Conservation (phyloP, 2,113 vertebrate genomes). For the Numida meleagris region DNA sequence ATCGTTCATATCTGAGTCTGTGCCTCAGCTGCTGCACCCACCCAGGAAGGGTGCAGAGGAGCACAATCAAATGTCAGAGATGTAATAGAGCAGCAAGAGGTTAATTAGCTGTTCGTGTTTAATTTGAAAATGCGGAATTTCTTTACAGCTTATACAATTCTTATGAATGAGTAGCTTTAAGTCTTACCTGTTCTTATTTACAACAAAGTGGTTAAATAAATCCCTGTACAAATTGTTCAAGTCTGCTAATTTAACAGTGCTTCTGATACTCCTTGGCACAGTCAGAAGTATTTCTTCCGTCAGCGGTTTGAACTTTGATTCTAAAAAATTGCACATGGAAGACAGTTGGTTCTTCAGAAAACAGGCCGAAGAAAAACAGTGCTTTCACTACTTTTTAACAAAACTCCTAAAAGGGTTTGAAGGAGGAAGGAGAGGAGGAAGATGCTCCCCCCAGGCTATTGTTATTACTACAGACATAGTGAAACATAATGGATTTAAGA, state of each 20-base stretch:
- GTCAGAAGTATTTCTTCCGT: not conserved
- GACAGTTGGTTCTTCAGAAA: not conserved
- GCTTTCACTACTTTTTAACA: not conserved
- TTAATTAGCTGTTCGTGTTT: not conserved
- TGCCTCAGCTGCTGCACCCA: no score
- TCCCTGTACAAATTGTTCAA: not conserved
- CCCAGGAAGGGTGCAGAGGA: not conserved
- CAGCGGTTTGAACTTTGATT: not conserved
- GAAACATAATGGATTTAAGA: not conserved
- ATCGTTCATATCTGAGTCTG: no score
- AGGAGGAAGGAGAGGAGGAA: not conserved
- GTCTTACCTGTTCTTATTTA: constrained; percentile 27
- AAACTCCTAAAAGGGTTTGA: not conserved
- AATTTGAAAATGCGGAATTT: not conserved
- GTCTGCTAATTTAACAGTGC: constrained; percentile 5
- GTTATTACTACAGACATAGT: not conserved
- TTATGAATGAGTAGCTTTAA: not conserved
- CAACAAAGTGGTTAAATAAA: constrained; percentile 1
- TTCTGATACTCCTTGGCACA: constrained; percentile 18
- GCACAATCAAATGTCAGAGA: not conserved
- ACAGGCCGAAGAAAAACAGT: not conserved
- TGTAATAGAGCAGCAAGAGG: not conserved
- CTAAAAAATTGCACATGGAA: not conserved
- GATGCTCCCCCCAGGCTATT: not conserved
- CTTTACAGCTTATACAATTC: not conserved